A percentile compares a stretch with the other conserved stretches of the same genome.
These are phyloP conservation scores for Homarus americanus DNA, from an alignment of 1,140 invertebrate species.

Conservation along the genomic window DNA sequence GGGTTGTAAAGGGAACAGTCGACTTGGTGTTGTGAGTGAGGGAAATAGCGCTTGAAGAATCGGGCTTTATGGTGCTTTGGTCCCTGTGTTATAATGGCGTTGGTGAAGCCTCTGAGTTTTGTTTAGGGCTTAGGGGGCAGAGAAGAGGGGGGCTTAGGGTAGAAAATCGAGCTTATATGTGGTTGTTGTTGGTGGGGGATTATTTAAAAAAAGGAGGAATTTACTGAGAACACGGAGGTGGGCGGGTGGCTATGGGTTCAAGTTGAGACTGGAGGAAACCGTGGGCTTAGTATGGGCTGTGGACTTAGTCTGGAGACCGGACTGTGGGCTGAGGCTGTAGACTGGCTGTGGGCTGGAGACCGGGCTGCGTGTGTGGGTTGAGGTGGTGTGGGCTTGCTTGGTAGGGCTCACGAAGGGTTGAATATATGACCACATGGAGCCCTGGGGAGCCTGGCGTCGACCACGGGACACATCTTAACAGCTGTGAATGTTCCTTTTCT, in stretches of 20 bases:
- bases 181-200: no score
- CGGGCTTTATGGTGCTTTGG: no score
- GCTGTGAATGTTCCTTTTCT: background rate
- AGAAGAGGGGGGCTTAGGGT: no score
- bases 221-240: background rate
- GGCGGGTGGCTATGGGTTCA: background rate
- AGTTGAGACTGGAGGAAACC: background rate
- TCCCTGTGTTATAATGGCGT: no score
- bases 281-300: background rate
- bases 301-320: background rate
- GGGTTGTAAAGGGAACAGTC: no score
- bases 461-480: background rate
- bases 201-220: no score
- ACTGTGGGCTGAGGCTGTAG: background rate
- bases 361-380: background rate
- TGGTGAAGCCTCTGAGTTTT: background rate
- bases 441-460: background rate
- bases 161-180: no score
- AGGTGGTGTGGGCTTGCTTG: background rate
- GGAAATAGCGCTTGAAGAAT: no score
- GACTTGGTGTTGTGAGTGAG: no score
- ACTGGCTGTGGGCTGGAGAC: background rate
- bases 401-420: background rate
- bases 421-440: background rate
- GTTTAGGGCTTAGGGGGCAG: no score